Evolutionary conservation across 2,888 invertebrate genomes (phyloP).

Genomic region (Ophion ellenae): DNA sequence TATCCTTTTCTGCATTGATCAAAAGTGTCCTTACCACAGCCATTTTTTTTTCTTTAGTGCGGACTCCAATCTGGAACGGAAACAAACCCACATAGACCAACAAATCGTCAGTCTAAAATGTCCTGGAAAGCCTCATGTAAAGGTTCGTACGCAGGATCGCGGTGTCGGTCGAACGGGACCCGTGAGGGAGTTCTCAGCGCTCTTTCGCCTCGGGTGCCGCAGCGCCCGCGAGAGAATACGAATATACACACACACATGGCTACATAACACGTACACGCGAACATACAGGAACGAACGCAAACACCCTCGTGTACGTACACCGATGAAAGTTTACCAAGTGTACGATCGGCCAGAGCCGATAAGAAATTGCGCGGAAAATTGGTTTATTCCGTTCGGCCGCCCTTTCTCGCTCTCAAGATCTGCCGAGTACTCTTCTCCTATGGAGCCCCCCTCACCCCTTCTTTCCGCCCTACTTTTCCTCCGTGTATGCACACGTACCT

Average conservation of each 20-base stretch:
- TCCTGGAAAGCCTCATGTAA: neutral
- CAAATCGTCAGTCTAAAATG: neutral
- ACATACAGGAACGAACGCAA: constrained; percentile 1
- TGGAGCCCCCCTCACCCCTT: constrained; percentile 38
- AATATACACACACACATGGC: neutral
- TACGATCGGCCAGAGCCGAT: constrained; percentile 76
- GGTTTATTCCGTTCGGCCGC: constrained; percentile 80
- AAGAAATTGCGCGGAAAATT: constrained; percentile 82
- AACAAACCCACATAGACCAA: neutral
- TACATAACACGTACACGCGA: constrained; percentile 2
- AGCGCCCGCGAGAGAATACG: constrained; percentile 5
- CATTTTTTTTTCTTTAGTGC: no score
- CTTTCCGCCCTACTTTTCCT: constrained; percentile 41
- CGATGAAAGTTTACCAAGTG: constrained; percentile 37
- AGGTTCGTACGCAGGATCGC: constrained; percentile 1
- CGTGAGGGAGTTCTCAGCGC: neutral
- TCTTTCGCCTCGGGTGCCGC: constrained; percentile 19
- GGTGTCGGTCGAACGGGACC: neutral
- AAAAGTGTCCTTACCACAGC: no score
- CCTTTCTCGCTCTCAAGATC: constrained; percentile 51
- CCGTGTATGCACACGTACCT: constrained; percentile 4
- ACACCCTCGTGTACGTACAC: constrained; percentile 4
- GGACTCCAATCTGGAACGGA: no score
- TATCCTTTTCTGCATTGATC: no score
- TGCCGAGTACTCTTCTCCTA: constrained; percentile 6